These are phyloP conservation scores for Nothoprocta perdicaria DNA, from an alignment of 2,113 vertebrate genomes.

Conservation along the genomic window DNA sequence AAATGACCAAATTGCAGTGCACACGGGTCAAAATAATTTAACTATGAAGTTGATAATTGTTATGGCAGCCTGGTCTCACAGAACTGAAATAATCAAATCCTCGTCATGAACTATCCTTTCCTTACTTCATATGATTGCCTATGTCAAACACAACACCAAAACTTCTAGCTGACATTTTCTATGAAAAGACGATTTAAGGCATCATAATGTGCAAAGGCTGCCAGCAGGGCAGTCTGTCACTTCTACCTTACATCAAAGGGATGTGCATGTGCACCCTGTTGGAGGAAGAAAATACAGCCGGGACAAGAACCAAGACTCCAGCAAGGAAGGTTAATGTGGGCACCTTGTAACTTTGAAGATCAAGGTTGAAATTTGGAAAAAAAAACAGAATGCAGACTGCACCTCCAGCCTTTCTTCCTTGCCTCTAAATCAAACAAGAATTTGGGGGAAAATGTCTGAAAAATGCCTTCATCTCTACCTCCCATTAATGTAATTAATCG, in stretches of 20 bases:
- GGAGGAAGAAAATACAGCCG: conserved; percentile 46
- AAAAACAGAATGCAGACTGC: background rate
- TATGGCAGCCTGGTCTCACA: background rate
- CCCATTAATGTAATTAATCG: background rate
- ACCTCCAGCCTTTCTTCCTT: background rate
- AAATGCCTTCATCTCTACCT: background rate
- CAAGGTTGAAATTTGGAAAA: background rate
- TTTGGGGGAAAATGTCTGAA: background rate
- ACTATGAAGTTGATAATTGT: conserved; percentile 41
- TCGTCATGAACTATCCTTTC: background rate
- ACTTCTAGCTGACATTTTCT: conserved; percentile 35
- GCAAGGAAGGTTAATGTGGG: background rate
- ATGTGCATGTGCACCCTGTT: background rate
- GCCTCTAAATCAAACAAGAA: background rate
- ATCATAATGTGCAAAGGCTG: conserved; percentile 47
- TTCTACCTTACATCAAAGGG: conserved; percentile 43
- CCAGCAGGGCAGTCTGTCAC: conserved; percentile 62
- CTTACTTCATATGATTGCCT: background rate
- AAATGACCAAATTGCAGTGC: conserved; percentile 17
- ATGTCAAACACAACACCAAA: background rate
- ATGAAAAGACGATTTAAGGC: conserved; percentile 46
- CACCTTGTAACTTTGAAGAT: background rate
- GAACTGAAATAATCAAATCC: conserved; percentile 35
- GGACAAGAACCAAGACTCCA: background rate
- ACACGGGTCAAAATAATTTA: conserved; percentile 38